Percentiles rank a stretch among this genome's conserved stretches.
phyloP scores from a whole-genome alignment of 37 sponge, comb jelly and placozoan species.

The Bolinopsis microptera region DNA sequence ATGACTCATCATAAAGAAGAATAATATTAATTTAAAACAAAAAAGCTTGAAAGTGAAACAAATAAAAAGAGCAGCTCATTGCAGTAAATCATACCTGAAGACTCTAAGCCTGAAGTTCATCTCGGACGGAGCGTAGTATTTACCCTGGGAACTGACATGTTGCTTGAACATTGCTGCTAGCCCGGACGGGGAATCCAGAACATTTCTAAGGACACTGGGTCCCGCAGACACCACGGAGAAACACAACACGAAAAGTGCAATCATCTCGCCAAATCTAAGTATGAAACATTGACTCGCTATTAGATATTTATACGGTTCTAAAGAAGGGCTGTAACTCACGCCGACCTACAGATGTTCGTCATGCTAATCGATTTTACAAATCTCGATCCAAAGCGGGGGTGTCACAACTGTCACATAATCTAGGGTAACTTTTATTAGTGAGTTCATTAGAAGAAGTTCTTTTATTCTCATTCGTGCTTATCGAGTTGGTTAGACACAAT shows the following conservation, averaged over 20 bases:
- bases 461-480: neutral
- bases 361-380: neutral
- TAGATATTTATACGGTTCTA: neutral
- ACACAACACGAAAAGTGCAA: neutral
- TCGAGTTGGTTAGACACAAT: neutral
- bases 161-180: conserved; percentile 1
- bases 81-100: conserved; percentile 47
- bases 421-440: neutral
- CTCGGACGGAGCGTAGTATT: neutral
- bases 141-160: neutral
- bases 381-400: neutral
- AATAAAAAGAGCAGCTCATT: too few relatives aligned
- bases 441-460: neutral
- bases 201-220: neutral
- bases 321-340: neutral
- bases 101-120: conserved; percentile 28
- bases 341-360: neutral
- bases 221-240: neutral
- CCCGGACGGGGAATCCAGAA: neutral
- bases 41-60: too few relatives aligned
- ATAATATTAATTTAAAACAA: too few relatives aligned
- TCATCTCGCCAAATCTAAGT: neutral
- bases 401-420: neutral
- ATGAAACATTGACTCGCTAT: neutral
- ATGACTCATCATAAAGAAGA: too few relatives aligned